A percentile compares a stretch with the other conserved stretches of the same genome.
These are phyloP conservation scores for Rhynchopsitta pachyrhyncha DNA, from an alignment of 2,113 vertebrate genomes.

Conservation along the genomic window DNA sequence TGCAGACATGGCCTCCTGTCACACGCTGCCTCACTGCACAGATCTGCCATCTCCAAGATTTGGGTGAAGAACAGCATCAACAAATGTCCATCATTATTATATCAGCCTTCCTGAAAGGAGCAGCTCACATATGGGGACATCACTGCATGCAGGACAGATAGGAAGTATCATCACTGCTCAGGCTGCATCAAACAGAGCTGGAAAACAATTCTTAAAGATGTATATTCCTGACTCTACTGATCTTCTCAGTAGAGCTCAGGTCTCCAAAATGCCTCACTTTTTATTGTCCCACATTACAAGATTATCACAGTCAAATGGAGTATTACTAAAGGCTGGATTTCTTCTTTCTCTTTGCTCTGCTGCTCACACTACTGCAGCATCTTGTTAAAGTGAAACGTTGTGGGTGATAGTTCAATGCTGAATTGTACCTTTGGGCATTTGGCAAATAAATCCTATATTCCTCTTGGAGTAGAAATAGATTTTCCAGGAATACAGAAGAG, in stretches of 20 bases:
- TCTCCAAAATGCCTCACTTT: not conserved
- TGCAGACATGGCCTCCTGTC: not conserved
- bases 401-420: not conserved
- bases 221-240: not conserved
- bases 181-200: not conserved
- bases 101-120: not conserved
- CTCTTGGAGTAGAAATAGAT: not conserved
- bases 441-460: not conserved
- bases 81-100: not conserved
- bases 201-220: not conserved
- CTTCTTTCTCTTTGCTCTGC: not conserved
- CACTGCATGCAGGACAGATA: not conserved
- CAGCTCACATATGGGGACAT: not conserved
- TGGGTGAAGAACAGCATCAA: not conserved
- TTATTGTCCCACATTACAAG: not conserved
- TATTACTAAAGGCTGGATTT: not conserved
- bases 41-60: not conserved
- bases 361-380: not conserved
- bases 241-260: not conserved
- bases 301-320: not conserved
- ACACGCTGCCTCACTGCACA: fast-evolving
- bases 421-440: not conserved
- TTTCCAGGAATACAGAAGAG: not conserved
- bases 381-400: not conserved
- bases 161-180: not conserved